Percentiles rank a stretch among this genome's conserved stretches.
phyloP scores from a whole-genome alignment of 2,888 invertebrate genomes.

The Cephonodes hylas region DNA sequence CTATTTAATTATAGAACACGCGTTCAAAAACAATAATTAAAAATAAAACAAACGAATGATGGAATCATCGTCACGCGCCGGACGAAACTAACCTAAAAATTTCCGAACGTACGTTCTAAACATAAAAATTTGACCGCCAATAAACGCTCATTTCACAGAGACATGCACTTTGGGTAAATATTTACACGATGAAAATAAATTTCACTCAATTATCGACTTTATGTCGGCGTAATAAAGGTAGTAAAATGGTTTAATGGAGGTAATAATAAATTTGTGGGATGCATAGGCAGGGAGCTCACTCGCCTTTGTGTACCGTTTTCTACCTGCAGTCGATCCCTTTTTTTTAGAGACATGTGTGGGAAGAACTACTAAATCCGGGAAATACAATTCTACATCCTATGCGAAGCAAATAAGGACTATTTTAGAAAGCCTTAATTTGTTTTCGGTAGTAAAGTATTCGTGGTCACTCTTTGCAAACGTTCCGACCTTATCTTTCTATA shows the following conservation, averaged over 20 bases:
- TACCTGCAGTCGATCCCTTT: conserved; percentile 75
- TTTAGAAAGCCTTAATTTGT: neutral
- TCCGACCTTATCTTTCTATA: conserved; percentile 36
- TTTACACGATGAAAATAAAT: conserved; percentile 23
- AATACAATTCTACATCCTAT: conserved; percentile 27
- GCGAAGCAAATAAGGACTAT: conserved; percentile 28
- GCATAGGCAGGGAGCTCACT: conserved; percentile 51
- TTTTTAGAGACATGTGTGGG: conserved; percentile 52
- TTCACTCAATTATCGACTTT: conserved; percentile 38
- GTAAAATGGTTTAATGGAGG: neutral
- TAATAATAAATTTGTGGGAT: conserved; percentile 27
- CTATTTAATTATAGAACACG: conserved; percentile 15
- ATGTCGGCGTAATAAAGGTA: conserved; percentile 17
- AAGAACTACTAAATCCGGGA: conserved; percentile 18
- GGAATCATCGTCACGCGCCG: conserved; percentile 14
- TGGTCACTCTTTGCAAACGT: conserved; percentile 44
- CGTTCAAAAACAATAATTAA: conserved; percentile 17
- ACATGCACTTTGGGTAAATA: conserved; percentile 35
- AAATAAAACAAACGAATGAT: conserved; percentile 19
- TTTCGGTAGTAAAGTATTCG: conserved; percentile 14
- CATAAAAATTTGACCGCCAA: conserved; percentile 75
- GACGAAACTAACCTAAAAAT: conserved; percentile 52
- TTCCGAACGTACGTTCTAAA: conserved; percentile 43
- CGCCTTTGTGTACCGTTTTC: conserved; percentile 70
- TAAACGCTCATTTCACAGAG: conserved; percentile 58